These are phyloP conservation scores for Sorex fumeus DNA, from an alignment of 2,113 vertebrate species.

Conservation along the genomic window DNA sequence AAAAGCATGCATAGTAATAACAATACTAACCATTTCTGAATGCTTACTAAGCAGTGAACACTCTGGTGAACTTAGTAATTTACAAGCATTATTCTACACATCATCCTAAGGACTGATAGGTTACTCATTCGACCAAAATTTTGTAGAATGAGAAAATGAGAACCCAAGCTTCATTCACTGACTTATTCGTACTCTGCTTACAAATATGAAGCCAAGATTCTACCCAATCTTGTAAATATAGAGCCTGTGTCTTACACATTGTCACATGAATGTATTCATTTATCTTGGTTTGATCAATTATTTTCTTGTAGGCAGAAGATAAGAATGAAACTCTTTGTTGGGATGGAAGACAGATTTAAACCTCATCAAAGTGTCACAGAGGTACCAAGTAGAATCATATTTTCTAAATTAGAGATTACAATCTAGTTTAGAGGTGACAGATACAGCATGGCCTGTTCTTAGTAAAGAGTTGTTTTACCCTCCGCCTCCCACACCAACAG, in stretches of 20 bases:
- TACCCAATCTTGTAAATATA: neutral
- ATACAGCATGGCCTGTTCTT: neutral
- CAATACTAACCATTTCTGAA: neutral
- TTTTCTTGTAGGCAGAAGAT: neutral
- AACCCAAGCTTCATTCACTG: neutral
- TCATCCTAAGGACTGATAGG: neutral
- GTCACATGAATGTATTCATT: neutral
- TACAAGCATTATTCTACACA: neutral
- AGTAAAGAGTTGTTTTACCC: neutral
- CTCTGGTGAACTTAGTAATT: neutral
- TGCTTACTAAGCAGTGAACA: neutral
- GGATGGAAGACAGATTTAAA: neutral
- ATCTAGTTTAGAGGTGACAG: neutral
- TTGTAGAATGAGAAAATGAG: neutral
- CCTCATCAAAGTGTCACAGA: neutral
- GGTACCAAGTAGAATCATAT: neutral
- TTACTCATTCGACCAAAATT: neutral
- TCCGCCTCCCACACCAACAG: neutral
- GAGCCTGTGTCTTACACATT: neutral
- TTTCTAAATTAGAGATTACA: slow-evolving; percentile 30
- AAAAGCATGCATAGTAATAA: neutral
- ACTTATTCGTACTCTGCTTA: neutral
- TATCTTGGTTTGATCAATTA: slow-evolving; percentile 22
- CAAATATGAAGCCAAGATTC: neutral
- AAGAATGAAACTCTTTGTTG: neutral